These are phyloP conservation scores for Chaenocephalus aceratus DNA, from an alignment of 2,113 vertebrate species.

Conservation along the genomic window DNA sequence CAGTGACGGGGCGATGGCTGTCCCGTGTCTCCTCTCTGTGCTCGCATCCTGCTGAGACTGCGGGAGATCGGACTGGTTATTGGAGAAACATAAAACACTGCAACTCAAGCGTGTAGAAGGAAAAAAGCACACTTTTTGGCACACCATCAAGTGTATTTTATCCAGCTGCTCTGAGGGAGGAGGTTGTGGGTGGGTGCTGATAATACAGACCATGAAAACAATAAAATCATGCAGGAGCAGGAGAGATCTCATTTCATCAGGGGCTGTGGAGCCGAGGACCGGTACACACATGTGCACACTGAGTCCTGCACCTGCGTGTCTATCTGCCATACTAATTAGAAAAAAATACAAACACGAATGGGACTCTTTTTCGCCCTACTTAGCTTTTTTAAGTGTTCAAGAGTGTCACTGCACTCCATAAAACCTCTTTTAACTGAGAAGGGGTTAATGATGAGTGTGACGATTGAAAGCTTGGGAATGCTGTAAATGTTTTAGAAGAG, in stretches of 20 bases:
- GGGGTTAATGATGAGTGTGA: conserved; percentile 48
- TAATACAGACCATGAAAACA: conserved; percentile 64
- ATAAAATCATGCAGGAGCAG: conserved; percentile 65
- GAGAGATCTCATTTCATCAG: conserved; percentile 54
- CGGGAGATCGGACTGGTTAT: conserved; percentile 65
- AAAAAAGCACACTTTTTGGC: conserved; percentile 63
- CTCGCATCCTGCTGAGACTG: conserved; percentile 59
- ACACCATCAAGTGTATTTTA: conserved; percentile 69
- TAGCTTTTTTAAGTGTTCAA: conserved; percentile 35
- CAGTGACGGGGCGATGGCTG: conserved; percentile 57
- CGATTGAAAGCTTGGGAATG: conserved; percentile 57
- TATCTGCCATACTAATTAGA: neutral
- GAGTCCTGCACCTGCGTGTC: conserved; percentile 51
- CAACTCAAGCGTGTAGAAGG: conserved; percentile 39
- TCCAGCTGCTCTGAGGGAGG: conserved; percentile 68
- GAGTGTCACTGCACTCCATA: conserved; percentile 34
- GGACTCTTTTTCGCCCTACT: conserved; percentile 22
- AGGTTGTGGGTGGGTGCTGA: conserved; percentile 55
- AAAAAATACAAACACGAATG: conserved; percentile 5
- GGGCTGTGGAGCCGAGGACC: conserved; percentile 23
- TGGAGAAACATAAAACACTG: conserved; percentile 64
- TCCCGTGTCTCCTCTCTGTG: conserved; percentile 49
- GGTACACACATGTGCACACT: conserved; percentile 18
- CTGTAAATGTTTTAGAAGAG: conserved; percentile 76
- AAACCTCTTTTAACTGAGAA: conserved; percentile 47